Base-by-base conservation (phyloP, 2,888 invertebrate species). In the Drosophila pseudotalamancana region DNA sequence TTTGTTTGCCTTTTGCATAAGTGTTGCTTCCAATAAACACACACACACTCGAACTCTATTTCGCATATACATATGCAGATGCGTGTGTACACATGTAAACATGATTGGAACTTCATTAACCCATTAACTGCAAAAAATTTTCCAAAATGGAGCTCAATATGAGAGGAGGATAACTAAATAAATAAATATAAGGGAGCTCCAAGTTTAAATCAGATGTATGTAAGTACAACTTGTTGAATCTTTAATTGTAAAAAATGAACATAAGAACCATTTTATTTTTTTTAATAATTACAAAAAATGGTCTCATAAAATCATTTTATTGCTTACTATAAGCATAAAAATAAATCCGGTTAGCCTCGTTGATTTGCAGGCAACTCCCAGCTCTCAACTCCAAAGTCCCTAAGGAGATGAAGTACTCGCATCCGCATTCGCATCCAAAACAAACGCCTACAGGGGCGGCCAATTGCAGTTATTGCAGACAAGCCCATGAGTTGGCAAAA, bases 1-100 rank as follows among this genome's bases (percentile, higher is more conserved):
- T 83, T 86, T 81, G 80, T 81, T 86, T 81, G 87, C 74, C 68
- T 81, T 81, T 86, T 86, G 84, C 81, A 86, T 81, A 81, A 79
- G 60, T 57, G 45, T 49, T 57, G 59, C 35, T 32, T 32, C 16
- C 35, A 56, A 61, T 39, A 57, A 53, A 16, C 45, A 43, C 19
- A 27, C 14, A 31, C 37, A 51, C 14, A 16, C 8, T 14, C 6
- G 34, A n/a, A n/a, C n/a, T n/a, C n/a, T n/a, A n/a, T n/a, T n/a
- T n/a, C n/a, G n/a, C n/a, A n/a, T n/a, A n/a, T n/a, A n/a, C n/a
- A 50, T 39, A 9, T 46, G 32, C 18, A 25, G 39, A 31, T 37
- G 12, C 49, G 25, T 49, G 50, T 29, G 11, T 9, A 51, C 31
- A 31, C 48, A 56, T 63, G 57, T 57, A 57, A 48, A 69, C 74